Percentiles rank a stretch among this genome's conserved stretches.
phyloP scores from a whole-genome alignment of 2,113 vertebrate genomes.

The Tympanuchus pallidicinctus region DNA sequence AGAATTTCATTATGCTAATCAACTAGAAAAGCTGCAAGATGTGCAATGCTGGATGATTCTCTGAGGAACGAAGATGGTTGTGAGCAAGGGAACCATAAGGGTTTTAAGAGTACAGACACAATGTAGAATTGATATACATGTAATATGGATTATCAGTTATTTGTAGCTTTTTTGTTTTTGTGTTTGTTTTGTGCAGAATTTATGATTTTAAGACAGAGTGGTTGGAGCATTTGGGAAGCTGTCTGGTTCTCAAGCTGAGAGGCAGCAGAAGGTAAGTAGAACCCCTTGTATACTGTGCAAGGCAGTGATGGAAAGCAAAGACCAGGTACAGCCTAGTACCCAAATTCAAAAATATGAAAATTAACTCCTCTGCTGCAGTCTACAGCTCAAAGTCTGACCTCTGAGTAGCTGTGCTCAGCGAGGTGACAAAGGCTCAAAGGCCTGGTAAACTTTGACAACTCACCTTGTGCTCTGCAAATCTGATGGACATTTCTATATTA shows the following conservation, averaged over 20 bases:
- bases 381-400: not conserved
- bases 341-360: not conserved
- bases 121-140: not conserved
- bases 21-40: constrained; percentile 2
- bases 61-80: not conserved
- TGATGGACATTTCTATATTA: not conserved
- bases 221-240: not conserved
- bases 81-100: not conserved
- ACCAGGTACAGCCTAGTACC: not conserved
- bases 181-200: not conserved
- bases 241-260: not conserved
- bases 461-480: not conserved
- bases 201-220: not conserved
- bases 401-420: not conserved
- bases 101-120: not conserved
- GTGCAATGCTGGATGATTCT: not conserved
- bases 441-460: not conserved
- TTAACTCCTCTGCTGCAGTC: not conserved
- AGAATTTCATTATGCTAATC: not conserved
- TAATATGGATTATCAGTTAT: not conserved
- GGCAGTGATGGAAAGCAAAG: not conserved
- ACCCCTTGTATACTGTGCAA: not conserved
- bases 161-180: not conserved
- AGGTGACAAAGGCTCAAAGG: not conserved
- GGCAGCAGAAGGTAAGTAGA: not conserved